Conservation (phyloP, 2,113 vertebrate species). For the Pipra filicauda region DNA sequence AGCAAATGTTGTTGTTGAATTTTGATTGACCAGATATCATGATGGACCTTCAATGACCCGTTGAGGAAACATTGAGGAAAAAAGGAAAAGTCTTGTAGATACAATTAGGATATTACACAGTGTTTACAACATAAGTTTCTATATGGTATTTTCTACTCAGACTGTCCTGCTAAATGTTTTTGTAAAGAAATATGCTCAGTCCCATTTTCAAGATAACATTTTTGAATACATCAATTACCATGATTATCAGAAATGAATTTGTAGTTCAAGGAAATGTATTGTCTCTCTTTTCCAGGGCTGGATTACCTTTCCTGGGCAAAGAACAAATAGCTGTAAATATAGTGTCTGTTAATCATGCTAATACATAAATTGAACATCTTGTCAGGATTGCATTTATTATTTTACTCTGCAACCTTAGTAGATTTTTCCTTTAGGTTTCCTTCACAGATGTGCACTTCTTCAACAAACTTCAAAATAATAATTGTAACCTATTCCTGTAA, state of each 20-base stretch:
- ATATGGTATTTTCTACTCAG: not conserved
- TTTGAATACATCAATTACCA: slow-evolving; percentile 17
- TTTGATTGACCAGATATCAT: not conserved
- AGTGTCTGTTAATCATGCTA: slow-evolving; percentile 40
- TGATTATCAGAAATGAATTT: slow-evolving; percentile 36
- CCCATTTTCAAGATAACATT: slow-evolving; percentile 21
- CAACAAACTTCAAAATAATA: not conserved
- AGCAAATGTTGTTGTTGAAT: not conserved
- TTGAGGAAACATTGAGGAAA: slow-evolving; percentile 2
- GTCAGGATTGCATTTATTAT: not conserved
- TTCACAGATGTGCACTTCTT: not conserved
- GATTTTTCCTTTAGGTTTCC: not conserved
- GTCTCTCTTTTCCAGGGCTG: slow-evolving; percentile 49
- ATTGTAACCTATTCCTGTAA: not conserved
- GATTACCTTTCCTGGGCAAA: slow-evolving; percentile 44
- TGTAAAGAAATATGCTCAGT: not conserved
- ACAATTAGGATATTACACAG: not conserved
- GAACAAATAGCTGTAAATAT: slow-evolving; percentile 28
- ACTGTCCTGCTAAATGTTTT: slow-evolving; percentile 14
- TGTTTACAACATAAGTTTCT: not conserved
- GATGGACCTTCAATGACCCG: not conserved
- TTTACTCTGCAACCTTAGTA: not conserved
- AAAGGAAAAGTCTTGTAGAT: not conserved
- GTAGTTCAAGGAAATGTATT: slow-evolving; percentile 37
- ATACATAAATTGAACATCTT: slow-evolving; percentile 32